A percentile compares a stretch with the other conserved stretches of the same genome.
Evolutionary conservation across 2,113 vertebrate species (phyloP).

Genomic region (Poeciliopsis retropinna): DNA sequence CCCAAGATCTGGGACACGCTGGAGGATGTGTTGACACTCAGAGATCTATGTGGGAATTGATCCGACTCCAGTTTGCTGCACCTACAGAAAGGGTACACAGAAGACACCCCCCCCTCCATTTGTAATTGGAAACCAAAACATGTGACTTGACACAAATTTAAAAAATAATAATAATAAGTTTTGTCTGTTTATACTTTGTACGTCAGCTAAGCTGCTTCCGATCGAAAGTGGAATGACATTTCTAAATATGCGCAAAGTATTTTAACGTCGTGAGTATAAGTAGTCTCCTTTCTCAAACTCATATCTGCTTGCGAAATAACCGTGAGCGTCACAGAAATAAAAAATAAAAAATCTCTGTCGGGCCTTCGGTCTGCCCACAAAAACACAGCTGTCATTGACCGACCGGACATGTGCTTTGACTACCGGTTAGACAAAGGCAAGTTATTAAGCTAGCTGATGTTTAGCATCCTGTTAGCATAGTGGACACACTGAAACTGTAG

Average conservation of each 20-base stretch:
- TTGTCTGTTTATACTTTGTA: neutral
- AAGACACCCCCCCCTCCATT: neutral
- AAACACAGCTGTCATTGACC: constrained; percentile 30
- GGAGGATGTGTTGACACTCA: constrained; percentile 55
- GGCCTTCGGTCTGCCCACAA: neutral
- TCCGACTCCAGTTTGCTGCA: constrained; percentile 72
- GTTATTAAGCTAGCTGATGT: constrained; percentile 34
- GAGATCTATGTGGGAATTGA: constrained; percentile 40
- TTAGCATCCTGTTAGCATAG: neutral
- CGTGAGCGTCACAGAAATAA: constrained; percentile 6
- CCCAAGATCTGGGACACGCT: constrained; percentile 39
- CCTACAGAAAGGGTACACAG: constrained; percentile 50
- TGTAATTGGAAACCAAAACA: constrained; percentile 47
- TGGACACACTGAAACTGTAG: constrained; percentile 1
- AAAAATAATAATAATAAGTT: constrained; percentile 13
- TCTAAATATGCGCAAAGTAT: neutral
- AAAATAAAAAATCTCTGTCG: neutral
- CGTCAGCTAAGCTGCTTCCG: neutral
- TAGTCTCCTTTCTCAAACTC: neutral
- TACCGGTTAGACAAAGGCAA: constrained; percentile 49
- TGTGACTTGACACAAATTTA: constrained; percentile 15
- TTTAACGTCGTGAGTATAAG: neutral
- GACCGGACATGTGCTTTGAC: neutral
- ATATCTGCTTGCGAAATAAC: constrained; percentile 23
- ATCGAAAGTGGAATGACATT: neutral